Evolutionary conservation across 2,888 invertebrate species (phyloP), one percentile per base, ranked within the genome.

Genomic region (Ommatoiulus sabulosus): DNA sequence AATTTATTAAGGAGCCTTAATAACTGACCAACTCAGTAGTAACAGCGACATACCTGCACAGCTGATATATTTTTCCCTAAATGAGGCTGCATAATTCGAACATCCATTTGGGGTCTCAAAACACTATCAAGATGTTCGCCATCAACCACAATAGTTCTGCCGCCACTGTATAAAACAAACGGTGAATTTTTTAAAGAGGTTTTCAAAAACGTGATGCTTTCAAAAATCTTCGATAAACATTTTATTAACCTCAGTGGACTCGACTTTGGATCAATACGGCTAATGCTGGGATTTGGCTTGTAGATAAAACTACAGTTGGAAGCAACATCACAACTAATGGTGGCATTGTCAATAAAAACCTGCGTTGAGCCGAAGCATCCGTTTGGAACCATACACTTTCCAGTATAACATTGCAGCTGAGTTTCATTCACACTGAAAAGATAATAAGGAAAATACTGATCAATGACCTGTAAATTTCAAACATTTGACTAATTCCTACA

Each of bases 121-220:
- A 92, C 91, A 20, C 91, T 91, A 89, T 93, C 90, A 15, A 93
- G 90, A 89, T 93, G 91, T 12, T 89, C 89, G 1, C 93, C 93
- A 3, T 43, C 90, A 0, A 93, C 91, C 0, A 91, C 91, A 6
- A 93, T 90, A 17, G 89, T 90, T n/a, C 91, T 91, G 0, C 92
- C 92, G 35, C 92, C 92, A 90, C 92, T 92, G 90, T n/a, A 90
- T 89, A 80, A 89, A 88, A 89, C 35, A 52, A 89, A 89, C 89
- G 35, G 44, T 88, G 85, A 88, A 86, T 89, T 84, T 87, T 12
- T 46, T 84, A 20, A 20, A n/a, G 20, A 20, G 20, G 20, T 57
- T 17, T 17, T 6, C 5, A 63, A 20, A 20, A 12, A 48, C 52
- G 72, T 24, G 86, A 84, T 57, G 15, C 84, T 86, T 86, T 7